Conservation (phyloP, 1,140 invertebrate species). For the Apis cerana region DNA sequence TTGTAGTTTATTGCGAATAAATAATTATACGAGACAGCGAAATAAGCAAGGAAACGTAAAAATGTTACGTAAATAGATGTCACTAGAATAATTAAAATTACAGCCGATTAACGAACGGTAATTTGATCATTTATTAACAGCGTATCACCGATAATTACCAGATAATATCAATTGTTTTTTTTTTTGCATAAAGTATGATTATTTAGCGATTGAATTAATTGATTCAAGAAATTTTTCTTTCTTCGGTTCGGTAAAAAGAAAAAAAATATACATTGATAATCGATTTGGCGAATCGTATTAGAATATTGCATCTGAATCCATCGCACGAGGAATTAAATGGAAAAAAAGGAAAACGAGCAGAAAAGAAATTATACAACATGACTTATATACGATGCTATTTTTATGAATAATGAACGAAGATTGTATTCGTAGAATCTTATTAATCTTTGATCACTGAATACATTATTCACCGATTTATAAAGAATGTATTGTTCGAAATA, state of each 20-base stretch:
- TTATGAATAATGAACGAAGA: not conserved
- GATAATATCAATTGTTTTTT: too few species aligned
- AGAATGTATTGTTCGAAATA: not conserved
- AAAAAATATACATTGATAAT: too few species aligned
- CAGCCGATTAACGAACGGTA: not conserved
- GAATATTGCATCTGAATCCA: too few species aligned
- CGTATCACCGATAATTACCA: not conserved
- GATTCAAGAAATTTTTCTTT: too few species aligned
- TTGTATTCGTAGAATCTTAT: not conserved
- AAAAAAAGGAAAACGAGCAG: not conserved
- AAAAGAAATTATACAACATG: not conserved
- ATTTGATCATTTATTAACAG: not conserved
- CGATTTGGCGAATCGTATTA: too few species aligned
- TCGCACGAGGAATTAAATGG: not conserved
- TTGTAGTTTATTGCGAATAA: not conserved
- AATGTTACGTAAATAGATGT: not conserved
- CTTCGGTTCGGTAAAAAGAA: too few species aligned
- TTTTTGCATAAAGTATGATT: too few species aligned
- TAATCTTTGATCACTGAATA: not conserved
- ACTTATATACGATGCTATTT: too few species aligned
- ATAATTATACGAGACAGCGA: not conserved
- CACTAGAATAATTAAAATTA: constrained; percentile 3
- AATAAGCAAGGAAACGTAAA: not conserved
- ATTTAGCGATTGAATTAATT: constrained; percentile 11
- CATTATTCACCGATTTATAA: not conserved